These are phyloP conservation scores for Tenthredo notha DNA, from an alignment of 2,888 invertebrate species.

Conservation along the genomic window DNA sequence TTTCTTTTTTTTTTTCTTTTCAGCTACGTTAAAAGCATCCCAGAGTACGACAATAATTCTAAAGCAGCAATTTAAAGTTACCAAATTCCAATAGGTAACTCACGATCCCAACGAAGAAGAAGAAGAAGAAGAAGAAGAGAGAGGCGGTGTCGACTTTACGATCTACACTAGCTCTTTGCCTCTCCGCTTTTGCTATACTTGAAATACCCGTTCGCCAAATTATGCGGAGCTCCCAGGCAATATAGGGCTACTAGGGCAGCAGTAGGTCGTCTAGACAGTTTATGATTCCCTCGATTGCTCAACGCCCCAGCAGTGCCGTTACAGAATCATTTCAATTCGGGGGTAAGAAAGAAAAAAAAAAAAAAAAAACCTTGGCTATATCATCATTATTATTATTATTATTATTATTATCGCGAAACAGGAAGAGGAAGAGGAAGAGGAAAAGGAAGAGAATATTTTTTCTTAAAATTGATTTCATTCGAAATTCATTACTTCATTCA, in stretches of 20 bases:
- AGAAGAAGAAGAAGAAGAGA: not conserved
- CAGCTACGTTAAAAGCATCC: too few relatives aligned
- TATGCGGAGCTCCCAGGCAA: constrained; percentile 35
- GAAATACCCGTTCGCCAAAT: constrained; percentile 46
- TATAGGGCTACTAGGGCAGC: constrained; percentile 1
- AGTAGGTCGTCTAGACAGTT: constrained; percentile 46
- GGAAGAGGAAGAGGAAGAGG: not conserved
- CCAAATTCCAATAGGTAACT: constrained; percentile 27
- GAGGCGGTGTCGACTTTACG: constrained; percentile 45
- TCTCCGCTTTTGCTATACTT: constrained; percentile 37
- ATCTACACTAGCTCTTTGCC: constrained; percentile 37
- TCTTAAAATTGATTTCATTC: not conserved
- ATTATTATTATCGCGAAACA: not conserved
- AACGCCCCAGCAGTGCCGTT: constrained; percentile 6
- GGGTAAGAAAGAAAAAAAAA: too few relatives aligned
- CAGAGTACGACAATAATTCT: constrained; percentile 24
- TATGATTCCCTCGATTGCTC: constrained; percentile 37
- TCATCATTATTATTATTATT: not conserved
- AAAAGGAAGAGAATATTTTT: not conserved
- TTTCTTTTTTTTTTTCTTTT: too few relatives aligned
- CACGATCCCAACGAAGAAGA: constrained; percentile 8
- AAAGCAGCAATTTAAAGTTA: constrained; percentile 35
- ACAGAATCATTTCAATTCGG: constrained; percentile 18
- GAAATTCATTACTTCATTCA: not conserved
- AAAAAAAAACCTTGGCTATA: not conserved